Base-by-base conservation (phyloP, 1,140 invertebrate genomes). In the Vanessa tameamea region DNA sequence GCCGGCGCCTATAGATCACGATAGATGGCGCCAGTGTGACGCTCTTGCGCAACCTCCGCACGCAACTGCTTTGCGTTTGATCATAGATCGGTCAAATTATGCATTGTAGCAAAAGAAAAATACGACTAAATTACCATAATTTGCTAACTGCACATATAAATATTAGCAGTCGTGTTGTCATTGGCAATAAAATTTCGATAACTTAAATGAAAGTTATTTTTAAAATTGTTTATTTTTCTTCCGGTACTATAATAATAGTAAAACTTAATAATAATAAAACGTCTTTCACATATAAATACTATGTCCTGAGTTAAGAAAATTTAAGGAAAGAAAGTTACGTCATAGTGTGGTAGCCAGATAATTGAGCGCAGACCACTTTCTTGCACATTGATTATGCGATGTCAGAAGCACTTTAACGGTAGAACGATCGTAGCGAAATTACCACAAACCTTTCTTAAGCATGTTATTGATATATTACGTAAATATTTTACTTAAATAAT, bases 1-100 rank as follows among this genome's bases (percentile, higher is more conserved):
- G 78, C 78, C 75, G 84, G 86, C 87, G 87, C 85, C 88, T 78
- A 79, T 88, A 88, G 85, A 90, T 88, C 87, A 86, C 86, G 80
- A 64, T 87, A 90, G 87, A 88, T 87, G 88, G 88, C 88, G 88
- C 88, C 88, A 83, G 69, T 66, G 79, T 69, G 82, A 63, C 82
- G 81, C 78, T 73, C 75, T 85, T 87, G 84, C 84, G 81, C 79
- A 90, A 87, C 64, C 75, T 65, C 77, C 64, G 78, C 76, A 79
- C 78, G 82, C 84, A 78, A 78, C 78, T 64, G 77, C 23, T 75
- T 69, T 15, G 65, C 63, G 14, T 26, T n/a, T 26, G 61, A 68
- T 68, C 50, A 8, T 68, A 68, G 65, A 68, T 55, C 23, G 20
- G 55, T 26, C 55, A 59, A 51, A 15, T 51, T 51, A n/a, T 12